Conservation (phyloP, 2,113 vertebrate species). For the Perca schrenkii region DNA sequence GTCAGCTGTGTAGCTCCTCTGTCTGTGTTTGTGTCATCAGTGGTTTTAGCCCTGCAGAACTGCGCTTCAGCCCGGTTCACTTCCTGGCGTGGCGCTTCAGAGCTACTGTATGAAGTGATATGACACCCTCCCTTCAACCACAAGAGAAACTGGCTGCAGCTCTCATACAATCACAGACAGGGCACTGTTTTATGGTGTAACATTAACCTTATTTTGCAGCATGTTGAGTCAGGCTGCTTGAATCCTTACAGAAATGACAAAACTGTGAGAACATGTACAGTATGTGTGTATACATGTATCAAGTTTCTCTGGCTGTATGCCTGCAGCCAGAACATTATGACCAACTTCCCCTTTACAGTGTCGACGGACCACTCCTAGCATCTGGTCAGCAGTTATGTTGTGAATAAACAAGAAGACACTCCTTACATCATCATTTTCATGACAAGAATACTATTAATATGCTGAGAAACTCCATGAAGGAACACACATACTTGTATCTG, state of each 20-base stretch:
- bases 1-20: conserved; percentile 56
- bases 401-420: conserved; percentile 18
- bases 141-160: conserved; percentile 40
- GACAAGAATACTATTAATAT: no score
- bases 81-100: conserved; percentile 63
- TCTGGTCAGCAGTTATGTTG: conserved; percentile 48
- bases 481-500: no score
- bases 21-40: conserved; percentile 55
- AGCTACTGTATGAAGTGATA: conserved; percentile 57
- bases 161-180: conserved; percentile 21
- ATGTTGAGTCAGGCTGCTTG: background rate
- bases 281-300: background rate
- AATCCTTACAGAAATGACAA: background rate
- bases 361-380: conserved; percentile 27
- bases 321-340: conserved; percentile 15
- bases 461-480: no score
- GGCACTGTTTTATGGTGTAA: background rate
- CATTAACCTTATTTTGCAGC: background rate
- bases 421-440: no score
- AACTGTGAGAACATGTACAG: background rate
- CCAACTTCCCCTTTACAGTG: conserved; percentile 57
- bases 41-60: conserved; percentile 36
- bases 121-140: conserved; percentile 60
- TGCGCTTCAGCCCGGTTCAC: conserved; percentile 52
- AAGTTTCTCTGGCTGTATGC: conserved; percentile 10